Conservation (phyloP, 1,140 invertebrate genomes). For the Pseudachorutes palmiensis region DNA sequence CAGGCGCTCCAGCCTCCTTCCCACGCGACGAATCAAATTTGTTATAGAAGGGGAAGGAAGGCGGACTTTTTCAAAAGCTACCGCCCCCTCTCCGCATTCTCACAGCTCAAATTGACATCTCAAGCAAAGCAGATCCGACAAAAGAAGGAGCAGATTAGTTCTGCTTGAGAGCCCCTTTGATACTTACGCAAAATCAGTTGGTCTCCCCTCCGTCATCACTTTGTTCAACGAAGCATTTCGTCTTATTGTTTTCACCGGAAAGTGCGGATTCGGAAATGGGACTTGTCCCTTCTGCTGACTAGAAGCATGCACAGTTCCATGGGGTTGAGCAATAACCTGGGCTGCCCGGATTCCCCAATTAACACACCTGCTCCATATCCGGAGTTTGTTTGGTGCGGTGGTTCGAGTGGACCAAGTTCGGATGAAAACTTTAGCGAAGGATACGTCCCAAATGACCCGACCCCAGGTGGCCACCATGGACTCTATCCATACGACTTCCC, state of each 20-base stretch:
- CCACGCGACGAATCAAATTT: too few relatives aligned
- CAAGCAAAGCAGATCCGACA: background rate
- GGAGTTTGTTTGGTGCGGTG: conserved; percentile 7
- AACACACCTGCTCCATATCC: background rate
- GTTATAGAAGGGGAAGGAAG: too few relatives aligned
- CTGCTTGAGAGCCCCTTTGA: background rate
- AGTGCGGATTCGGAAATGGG: too few relatives aligned
- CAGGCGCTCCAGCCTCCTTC: too few relatives aligned
- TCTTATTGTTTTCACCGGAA: background rate
- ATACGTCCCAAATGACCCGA: background rate
- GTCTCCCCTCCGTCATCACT: background rate
- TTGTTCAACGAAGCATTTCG: background rate
- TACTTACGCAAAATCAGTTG: background rate
- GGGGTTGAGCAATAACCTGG: background rate
- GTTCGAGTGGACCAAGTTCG: conserved; percentile 4
- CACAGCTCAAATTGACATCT: conserved; percentile 1
- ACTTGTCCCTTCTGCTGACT: too few relatives aligned
- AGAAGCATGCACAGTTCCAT: background rate
- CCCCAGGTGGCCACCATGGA: background rate
- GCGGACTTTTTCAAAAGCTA: too few relatives aligned
- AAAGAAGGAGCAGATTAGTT: background rate
- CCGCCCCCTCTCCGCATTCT: too few relatives aligned
- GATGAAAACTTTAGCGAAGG: conserved; percentile 1
- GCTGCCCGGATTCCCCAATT: background rate
- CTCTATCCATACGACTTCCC: background rate